Evolutionary conservation across 2,888 invertebrate species (phyloP).

Genomic region (Andrena trimmerana): DNA sequence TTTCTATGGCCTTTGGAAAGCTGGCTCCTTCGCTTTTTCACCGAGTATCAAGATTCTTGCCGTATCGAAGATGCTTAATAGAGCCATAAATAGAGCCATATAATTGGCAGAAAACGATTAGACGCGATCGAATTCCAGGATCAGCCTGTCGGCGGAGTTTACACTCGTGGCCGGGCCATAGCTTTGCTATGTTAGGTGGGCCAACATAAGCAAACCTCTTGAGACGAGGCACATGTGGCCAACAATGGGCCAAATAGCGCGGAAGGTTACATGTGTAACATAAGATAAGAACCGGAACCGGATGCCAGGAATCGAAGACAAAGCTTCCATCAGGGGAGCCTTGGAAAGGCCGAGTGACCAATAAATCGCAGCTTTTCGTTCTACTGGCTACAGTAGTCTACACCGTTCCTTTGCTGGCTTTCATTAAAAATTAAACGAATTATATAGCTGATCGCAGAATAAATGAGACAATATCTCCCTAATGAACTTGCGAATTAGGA

Average conservation of each 20-base stretch:
- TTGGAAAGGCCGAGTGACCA: constrained; percentile 49
- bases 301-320: constrained; percentile 77
- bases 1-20: too few relatives aligned
- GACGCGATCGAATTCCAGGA: constrained; percentile 66
- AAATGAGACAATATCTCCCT: not conserved
- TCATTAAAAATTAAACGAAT: not conserved
- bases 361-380: constrained; percentile 54
- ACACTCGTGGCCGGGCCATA: constrained; percentile 63
- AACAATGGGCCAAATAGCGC: constrained; percentile 74
- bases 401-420: not conserved
- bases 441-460: not conserved
- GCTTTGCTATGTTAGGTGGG: constrained; percentile 75
- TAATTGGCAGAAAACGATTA: constrained; percentile 58
- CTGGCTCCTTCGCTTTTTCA: too few relatives aligned
- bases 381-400: not conserved
- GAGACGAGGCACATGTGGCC: constrained; percentile 77
- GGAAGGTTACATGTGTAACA: constrained; percentile 76
- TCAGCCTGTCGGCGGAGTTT: constrained; percentile 63
- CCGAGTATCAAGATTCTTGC: too few relatives aligned
- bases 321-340: constrained; percentile 57
- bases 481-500: too few relatives aligned
- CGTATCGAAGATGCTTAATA: not conserved
- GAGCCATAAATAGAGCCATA: constrained; percentile 54
- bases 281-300: constrained; percentile 82
- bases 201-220: constrained; percentile 77